Percentiles rank a stretch among this genome's conserved stretches.
These are phyloP conservation scores for Hestina assimilis DNA, from an alignment of 1,140 invertebrate species.

Conservation along the genomic window DNA sequence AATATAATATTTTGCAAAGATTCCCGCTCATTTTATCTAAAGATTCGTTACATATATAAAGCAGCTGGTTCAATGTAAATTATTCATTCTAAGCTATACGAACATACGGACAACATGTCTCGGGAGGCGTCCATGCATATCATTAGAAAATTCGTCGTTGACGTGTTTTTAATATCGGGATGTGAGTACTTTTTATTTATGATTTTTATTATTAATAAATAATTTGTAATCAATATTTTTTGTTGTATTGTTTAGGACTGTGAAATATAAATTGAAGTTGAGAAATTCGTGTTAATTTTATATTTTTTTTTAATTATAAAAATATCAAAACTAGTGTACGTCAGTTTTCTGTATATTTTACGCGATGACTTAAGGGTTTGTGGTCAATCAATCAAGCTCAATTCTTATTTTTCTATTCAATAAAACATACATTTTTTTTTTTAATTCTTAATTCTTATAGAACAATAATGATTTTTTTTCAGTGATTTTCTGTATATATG, in stretches of 20 bases:
- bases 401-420: not conserved
- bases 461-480: slow-evolving; percentile 57
- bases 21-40: not conserved
- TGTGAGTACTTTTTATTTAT: slow-evolving; percentile 24
- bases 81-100: not conserved
- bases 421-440: not conserved
- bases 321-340: too few species aligned
- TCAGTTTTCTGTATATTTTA: too few species aligned
- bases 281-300: too few species aligned
- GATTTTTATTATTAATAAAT: slow-evolving; percentile 72
- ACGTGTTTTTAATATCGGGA: slow-evolving; percentile 14
- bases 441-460: too few species aligned
- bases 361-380: too few species aligned
- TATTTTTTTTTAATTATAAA: too few species aligned
- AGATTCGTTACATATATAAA: slow-evolving; percentile 3
- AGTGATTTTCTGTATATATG: slow-evolving; percentile 84
- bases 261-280: too few species aligned
- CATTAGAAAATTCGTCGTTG: slow-evolving; percentile 14
- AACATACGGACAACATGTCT: slow-evolving; percentile 6
- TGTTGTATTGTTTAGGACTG: too few species aligned
- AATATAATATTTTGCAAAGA: too few species aligned
- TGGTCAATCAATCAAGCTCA: too few species aligned
- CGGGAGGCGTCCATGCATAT: slow-evolving; percentile 9
- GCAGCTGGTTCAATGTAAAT: not conserved
- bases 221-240: too few species aligned